A percentile compares a stretch with the other conserved stretches of the same genome.
Conservation (phyloP, 2,797 vertebrate genomes). For the Lepilemur septentrionalis region DNA sequence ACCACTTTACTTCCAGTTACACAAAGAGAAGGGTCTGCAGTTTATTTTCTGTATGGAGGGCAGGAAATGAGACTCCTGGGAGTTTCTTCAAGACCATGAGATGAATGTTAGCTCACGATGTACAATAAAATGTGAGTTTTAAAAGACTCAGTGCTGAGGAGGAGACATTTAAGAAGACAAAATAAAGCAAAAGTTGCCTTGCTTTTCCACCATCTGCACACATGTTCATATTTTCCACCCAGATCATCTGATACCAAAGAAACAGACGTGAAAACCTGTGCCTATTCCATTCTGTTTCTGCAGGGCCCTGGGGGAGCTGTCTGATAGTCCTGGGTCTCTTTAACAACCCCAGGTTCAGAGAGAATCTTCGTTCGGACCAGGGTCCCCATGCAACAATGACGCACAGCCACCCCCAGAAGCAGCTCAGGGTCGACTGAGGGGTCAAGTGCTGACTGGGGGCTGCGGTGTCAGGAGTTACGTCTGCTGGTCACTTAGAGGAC, state of each 20-base stretch:
- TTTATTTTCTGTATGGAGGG: not conserved
- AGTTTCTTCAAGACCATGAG: not conserved
- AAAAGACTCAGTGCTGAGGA: not conserved
- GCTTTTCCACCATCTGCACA: not conserved
- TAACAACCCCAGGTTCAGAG: not conserved
- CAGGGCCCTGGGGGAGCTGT: fast-evolving
- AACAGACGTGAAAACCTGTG: not conserved
- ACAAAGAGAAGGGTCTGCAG: not conserved
- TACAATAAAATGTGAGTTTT: not conserved
- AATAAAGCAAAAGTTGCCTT: not conserved
- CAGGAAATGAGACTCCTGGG: not conserved
- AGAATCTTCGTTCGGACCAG: not conserved
- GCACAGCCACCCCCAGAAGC: fast-evolving
- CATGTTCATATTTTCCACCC: not conserved
- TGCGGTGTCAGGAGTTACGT: not conserved
- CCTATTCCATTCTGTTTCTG: fast-evolving
- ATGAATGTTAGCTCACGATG: not conserved
- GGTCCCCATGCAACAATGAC: not conserved
- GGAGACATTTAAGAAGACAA: not conserved
- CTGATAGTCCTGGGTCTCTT: fast-evolving
- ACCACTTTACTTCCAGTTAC: not conserved
- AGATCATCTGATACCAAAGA: not conserved
- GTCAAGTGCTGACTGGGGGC: not conserved
- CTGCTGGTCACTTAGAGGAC: fast-evolving
- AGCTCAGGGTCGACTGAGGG: fast-evolving